Evolutionary conservation across 1,140 invertebrate species (phyloP).

Genomic region (Vanessa atalanta): DNA sequence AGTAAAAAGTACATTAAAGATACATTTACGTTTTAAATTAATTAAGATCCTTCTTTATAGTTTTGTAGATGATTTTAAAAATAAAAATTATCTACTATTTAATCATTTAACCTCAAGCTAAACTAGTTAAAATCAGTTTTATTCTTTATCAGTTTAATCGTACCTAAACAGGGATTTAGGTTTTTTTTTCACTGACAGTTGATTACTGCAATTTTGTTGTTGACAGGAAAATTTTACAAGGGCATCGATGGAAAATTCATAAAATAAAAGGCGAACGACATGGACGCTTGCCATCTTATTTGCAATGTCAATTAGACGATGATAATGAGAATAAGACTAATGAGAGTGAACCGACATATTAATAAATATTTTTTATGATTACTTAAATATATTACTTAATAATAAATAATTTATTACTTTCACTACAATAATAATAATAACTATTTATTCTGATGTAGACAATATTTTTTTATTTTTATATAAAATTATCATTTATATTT

Average conservation of each 20-base stretch:
- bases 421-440: not conserved
- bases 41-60: too few species aligned
- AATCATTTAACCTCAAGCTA: too few species aligned
- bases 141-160: not conserved
- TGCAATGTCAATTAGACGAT: slow-evolving; percentile 46
- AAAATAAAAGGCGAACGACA: slow-evolving; percentile 70
- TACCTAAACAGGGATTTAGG: too few species aligned
- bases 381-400: not conserved
- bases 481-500: not conserved
- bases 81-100: too few species aligned
- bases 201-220: slow-evolving; percentile 4
- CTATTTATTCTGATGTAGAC: slow-evolving; percentile 3
- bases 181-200: not conserved
- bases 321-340: slow-evolving; percentile 14
- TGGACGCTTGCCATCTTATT: slow-evolving; percentile 64
- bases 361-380: not conserved
- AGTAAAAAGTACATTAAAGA: too few species aligned
- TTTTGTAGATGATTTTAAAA: too few species aligned
- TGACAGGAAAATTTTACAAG: slow-evolving; percentile 71
- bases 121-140: not conserved
- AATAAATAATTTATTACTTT: not conserved
- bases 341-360: slow-evolving; percentile 1
- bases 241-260: slow-evolving; percentile 67
- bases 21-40: too few species aligned
- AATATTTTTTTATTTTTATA: slow-evolving; percentile 10